Evolutionary conservation across 2,797 vertebrate species (phyloP).

Genomic region (Pseudomugil tenellus): DNA sequence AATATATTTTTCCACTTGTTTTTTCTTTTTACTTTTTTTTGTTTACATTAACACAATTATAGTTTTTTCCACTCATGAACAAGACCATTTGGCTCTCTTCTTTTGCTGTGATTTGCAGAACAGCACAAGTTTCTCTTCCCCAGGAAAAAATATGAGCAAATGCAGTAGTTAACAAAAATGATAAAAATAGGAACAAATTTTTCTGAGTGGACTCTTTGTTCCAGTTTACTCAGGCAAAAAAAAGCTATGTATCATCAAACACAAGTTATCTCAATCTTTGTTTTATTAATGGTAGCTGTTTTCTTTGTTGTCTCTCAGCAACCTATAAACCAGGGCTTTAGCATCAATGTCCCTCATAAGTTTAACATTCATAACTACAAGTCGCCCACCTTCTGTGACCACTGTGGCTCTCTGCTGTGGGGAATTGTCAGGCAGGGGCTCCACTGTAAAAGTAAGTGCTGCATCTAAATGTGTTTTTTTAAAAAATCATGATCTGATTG

Average conservation of each 20-base stretch:
- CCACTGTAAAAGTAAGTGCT: conserved; percentile 94
- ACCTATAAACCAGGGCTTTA: conserved; percentile 97
- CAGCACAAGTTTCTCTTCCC: conserved; percentile 46
- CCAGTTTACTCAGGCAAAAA: background rate
- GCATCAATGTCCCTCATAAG: conserved; percentile 99
- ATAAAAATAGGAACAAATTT: conserved; percentile 22
- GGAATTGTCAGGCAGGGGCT: conserved; percentile 97
- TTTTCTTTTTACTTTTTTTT: background rate
- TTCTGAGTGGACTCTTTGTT: background rate
- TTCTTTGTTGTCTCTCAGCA: too few species aligned
- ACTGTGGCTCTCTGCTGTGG: conserved; percentile 98
- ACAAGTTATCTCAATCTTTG: background rate
- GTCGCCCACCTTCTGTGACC: conserved; percentile 98
- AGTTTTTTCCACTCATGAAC: conserved; percentile 15
- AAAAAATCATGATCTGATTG: background rate
- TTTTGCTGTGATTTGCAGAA: conserved; percentile 19
- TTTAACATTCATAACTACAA: conserved; percentile 99
- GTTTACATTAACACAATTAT: conserved; percentile 11
- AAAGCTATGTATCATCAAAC: background rate
- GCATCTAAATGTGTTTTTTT: background rate
- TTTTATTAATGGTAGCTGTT: conserved; percentile 85
- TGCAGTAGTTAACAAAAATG: conserved; percentile 12
- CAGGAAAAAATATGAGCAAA: conserved; percentile 19
- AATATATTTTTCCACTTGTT: conserved; percentile 18
- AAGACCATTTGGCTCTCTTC: background rate